Evolutionary conservation across 2,113 vertebrate species (phyloP).

Genomic region (Tachycineta bicolor): DNA sequence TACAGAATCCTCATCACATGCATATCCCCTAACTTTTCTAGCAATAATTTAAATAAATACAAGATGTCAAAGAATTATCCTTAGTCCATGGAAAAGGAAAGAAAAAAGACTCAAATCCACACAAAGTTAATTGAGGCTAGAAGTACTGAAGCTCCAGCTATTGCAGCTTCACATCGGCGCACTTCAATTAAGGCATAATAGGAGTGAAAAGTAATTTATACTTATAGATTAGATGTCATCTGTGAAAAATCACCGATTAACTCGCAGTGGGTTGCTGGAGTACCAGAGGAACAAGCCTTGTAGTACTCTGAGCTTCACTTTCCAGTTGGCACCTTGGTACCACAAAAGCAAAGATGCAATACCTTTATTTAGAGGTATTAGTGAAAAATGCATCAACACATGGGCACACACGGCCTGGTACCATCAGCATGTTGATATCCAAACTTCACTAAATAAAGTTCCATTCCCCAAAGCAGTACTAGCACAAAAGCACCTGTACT

Average conservation of each 20-base stretch:
- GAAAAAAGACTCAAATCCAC: constrained; percentile 51
- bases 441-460: background rate
- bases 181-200: constrained; percentile 85
- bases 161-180: constrained; percentile 78
- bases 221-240: constrained; percentile 80
- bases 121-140: constrained; percentile 72
- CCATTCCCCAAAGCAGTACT: background rate
- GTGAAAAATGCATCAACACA: background rate
- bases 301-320: background rate
- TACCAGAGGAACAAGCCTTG: constrained; percentile 60
- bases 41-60: constrained; percentile 71
- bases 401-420: background rate
- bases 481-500: background rate
- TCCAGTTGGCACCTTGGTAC: constrained; percentile 28
- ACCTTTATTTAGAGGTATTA: constrained; percentile 22
- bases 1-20: constrained; percentile 4
- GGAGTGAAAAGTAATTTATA: constrained; percentile 82
- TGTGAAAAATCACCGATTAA: constrained; percentile 82
- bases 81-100: constrained; percentile 43
- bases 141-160: constrained; percentile 71
- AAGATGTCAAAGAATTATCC: constrained; percentile 66
- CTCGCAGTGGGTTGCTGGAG: constrained; percentile 68
- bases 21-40: constrained; percentile 32
- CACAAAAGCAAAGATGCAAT: constrained; percentile 67
- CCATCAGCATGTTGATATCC: background rate